Evolutionary conservation across 2,888 invertebrate genomes (phyloP), one percentile per base, ranked within the genome.

Genomic region (Phyto melanocephala): DNA sequence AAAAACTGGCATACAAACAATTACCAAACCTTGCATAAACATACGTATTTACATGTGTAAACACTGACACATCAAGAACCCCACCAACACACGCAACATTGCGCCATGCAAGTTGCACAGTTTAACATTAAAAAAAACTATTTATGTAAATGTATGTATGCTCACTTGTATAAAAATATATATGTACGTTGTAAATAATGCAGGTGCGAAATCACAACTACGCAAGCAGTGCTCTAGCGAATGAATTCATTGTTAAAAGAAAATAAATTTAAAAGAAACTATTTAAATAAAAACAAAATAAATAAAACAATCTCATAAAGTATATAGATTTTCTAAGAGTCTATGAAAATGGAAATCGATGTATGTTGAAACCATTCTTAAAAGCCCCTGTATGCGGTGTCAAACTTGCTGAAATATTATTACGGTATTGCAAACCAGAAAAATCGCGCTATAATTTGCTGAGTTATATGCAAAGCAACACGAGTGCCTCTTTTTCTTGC

Each of bases 161-260:
- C 56, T 28, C 10, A 33, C 22, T 63, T 2, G 20, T 63, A 54
- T 22, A 58, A 58, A 50, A 62, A 60, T 13, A 2, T 37, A 11
- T 24, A n/a, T n/a, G n/a, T n/a, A n/a, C n/a, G 52, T 17, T 54
- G 52, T 35, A 22, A n/a, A 42, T 54, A 10, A 47, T 67, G 40
- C 68, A 67, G 76, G 67, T 77, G 81, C 47, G 52, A 60, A 45
- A 47, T 76, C 62, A 33, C 24, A 75, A 76, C 70, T 52, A 70
- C 65, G 33, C n/a, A 22, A 17, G 24, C 58, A 75, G 75, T 17
- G 15, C 37, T 1, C 56, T 47, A 58, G 58, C 24, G 5, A n/a
- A 0, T 58, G 58, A 4, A 20, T 28, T 75, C 58, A 50, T 20
- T 37, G n/a, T n/a, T n/a, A n/a, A 6, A 13, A n/a, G 24, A 28